A percentile compares a stretch with the other conserved stretches of the same genome.
These are phyloP conservation scores for Lottia gigantea DNA, from an alignment of 2,888 invertebrate species.

Conservation along the genomic window DNA sequence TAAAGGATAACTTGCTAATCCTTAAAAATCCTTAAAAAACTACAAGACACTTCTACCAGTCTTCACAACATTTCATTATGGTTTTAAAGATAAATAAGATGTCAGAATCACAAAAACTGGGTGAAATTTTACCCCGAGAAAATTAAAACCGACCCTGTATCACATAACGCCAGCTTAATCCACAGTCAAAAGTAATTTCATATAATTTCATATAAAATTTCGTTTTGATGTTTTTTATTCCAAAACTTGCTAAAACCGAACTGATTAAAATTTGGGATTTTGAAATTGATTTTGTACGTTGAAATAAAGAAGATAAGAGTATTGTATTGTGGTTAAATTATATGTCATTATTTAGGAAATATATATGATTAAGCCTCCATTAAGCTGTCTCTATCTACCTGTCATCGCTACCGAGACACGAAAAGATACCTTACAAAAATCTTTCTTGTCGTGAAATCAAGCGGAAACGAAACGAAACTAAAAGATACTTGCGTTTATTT, in stretches of 20 bases:
- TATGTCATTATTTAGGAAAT: constrained; percentile 7
- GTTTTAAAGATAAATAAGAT: background rate
- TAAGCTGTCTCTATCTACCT: background rate
- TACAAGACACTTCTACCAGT: background rate
- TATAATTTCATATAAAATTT: constrained; percentile 10
- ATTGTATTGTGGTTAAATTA: constrained; percentile 1
- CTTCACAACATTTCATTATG: background rate
- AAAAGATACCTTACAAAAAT: background rate
- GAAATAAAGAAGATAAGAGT: background rate
- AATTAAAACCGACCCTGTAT: background rate
- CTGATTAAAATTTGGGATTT: constrained; percentile 1
- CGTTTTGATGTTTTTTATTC: background rate
- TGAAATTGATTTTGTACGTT: constrained; percentile 1
- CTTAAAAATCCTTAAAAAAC: background rate
- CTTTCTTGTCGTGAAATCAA: constrained; percentile 1
- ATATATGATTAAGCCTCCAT: constrained; percentile 9
- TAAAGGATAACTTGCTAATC: constrained; percentile 1
- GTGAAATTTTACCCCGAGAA: background rate
- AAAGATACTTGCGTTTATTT: background rate
- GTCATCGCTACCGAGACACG: constrained; percentile 2
- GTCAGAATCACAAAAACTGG: background rate
- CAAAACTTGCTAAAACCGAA: constrained; percentile 10
- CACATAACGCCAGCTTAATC: constrained; percentile 4
- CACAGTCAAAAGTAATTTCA: background rate
- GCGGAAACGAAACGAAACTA: constrained; percentile 3